Evolutionary conservation across 2,888 invertebrate genomes (phyloP).

Genomic region (Opisthograptis luteolata): DNA sequence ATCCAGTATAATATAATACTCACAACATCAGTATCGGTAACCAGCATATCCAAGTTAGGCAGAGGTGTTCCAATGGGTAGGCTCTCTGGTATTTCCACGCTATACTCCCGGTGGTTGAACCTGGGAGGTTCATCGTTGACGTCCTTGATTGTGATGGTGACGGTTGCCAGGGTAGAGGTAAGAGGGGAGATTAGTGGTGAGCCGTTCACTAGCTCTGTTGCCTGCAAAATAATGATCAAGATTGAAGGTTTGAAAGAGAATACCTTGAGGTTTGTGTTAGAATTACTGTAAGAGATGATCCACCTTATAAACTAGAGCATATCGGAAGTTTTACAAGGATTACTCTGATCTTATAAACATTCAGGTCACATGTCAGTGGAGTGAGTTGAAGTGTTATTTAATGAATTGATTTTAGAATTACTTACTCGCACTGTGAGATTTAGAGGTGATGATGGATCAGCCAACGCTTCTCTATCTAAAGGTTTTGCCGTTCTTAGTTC

Average conservation of each 20-base stretch:
- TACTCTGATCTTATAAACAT: no score
- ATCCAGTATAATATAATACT: constrained; percentile 48
- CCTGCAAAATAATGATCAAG: constrained; percentile 70
- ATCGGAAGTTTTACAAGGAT: no score
- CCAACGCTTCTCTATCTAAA: constrained; percentile 92
- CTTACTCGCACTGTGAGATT: constrained; percentile 89
- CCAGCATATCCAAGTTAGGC: constrained; percentile 92
- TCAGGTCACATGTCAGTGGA: no score
- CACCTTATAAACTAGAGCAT: no score
- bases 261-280: neutral
- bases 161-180: constrained; percentile 88
- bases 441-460: constrained; percentile 91
- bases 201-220: constrained; percentile 91
- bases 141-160: constrained; percentile 93
- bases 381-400: no score
- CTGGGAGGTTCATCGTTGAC: constrained; percentile 95
- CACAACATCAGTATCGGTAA: constrained; percentile 94
- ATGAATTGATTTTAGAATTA: neutral
- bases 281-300: no score
- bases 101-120: constrained; percentile 92
- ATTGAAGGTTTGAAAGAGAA: neutral
- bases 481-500: constrained; percentile 93
- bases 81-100: constrained; percentile 92
- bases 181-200: constrained; percentile 87
- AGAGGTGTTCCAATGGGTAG: constrained; percentile 91